A percentile compares a stretch with the other conserved stretches of the same genome.
Evolutionary conservation across 1,140 invertebrate species (phyloP).

Genomic region (Riptortus pedestris): DNA sequence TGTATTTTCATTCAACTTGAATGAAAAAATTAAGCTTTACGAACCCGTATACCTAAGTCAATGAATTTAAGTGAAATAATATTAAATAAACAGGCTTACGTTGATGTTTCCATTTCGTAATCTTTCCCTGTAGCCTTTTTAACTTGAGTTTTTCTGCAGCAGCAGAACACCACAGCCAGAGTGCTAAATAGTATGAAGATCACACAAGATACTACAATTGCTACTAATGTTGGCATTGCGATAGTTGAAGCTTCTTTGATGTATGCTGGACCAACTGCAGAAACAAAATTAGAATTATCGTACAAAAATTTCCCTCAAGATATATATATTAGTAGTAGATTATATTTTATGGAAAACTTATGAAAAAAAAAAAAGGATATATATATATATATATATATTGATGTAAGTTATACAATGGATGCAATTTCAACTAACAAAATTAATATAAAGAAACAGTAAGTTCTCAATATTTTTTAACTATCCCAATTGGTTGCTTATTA

Average conservation of each 20-base stretch:
- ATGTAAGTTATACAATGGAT: too few relatives aligned
- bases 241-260: conserved; percentile 64
- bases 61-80: too few relatives aligned
- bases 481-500: too few relatives aligned
- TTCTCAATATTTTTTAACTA: background rate
- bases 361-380: too few relatives aligned
- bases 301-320: too few relatives aligned
- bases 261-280: conserved; percentile 63
- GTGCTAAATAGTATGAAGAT: conserved; percentile 67
- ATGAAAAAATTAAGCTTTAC: too few relatives aligned
- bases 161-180: conserved; percentile 71
- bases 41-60: too few relatives aligned
- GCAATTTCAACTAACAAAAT: too few relatives aligned
- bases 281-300: conserved; percentile 33
- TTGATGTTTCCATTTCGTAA: conserved; percentile 74
- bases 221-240: conserved; percentile 65
- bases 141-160: conserved; percentile 68
- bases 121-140: conserved; percentile 75
- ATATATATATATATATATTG: too few relatives aligned
- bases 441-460: background rate
- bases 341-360: too few relatives aligned
- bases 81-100: conserved; percentile 38
- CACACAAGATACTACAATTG: conserved; percentile 67
- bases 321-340: too few relatives aligned
- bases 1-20: too few relatives aligned